Percentiles rank a stretch among this genome's conserved stretches.
phyloP scores from a whole-genome alignment of 2,797 vertebrate genomes.

The Falco columbarius region DNA sequence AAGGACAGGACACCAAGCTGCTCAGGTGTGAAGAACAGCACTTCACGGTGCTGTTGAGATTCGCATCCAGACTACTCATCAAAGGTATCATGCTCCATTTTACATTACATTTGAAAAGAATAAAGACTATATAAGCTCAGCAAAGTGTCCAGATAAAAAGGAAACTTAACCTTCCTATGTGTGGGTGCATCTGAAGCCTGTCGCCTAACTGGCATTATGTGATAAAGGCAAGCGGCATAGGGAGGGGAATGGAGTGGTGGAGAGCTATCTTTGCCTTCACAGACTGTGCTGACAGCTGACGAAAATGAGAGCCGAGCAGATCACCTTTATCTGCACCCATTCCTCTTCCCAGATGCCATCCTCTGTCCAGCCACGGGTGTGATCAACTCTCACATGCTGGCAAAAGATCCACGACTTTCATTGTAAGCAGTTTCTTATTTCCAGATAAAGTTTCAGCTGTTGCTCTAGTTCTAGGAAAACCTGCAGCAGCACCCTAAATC shows the following conservation, averaged over 20 bases:
- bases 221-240: neutral
- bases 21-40: fast-evolving
- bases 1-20: neutral
- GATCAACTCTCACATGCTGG: neutral
- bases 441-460: neutral
- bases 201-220: neutral
- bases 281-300: neutral
- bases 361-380: neutral
- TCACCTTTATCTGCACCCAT: neutral
- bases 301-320: neutral
- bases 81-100: neutral
- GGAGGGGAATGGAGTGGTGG: neutral
- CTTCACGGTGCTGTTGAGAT: neutral
- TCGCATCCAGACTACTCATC: neutral
- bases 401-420: neutral
- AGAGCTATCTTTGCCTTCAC: neutral
- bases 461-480: neutral
- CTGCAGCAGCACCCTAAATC: neutral
- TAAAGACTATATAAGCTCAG: neutral
- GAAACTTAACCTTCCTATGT: neutral
- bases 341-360: neutral
- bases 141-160: neutral
- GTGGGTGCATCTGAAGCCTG: neutral
- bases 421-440: neutral
- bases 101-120: neutral